Evolutionary conservation across 2,113 vertebrate genomes (phyloP).

Genomic region (Nyctibius bracteatus): DNA sequence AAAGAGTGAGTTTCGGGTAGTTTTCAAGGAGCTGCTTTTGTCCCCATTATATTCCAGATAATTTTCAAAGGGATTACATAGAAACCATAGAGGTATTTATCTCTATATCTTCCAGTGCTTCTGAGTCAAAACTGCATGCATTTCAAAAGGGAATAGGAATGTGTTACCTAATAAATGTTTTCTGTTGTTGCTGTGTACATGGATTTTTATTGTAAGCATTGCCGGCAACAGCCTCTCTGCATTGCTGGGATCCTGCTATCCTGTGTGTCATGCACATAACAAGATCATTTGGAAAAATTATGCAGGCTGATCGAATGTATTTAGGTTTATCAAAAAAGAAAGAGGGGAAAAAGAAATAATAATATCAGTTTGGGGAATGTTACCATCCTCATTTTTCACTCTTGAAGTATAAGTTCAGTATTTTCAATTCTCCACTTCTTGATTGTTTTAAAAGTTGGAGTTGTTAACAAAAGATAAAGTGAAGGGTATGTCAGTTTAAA

Average conservation of each 20-base stretch:
- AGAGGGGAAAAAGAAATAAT: background rate
- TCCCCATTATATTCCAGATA: slow-evolving; percentile 27
- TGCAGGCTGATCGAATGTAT: background rate
- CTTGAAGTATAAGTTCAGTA: slow-evolving; percentile 11
- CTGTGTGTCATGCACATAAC: slow-evolving; percentile 6
- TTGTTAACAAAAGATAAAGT: slow-evolving; percentile 57
- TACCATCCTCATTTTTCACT: slow-evolving; percentile 15
- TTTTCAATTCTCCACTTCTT: slow-evolving; percentile 57
- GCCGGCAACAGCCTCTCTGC: slow-evolving; percentile 4
- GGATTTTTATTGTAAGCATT: slow-evolving; percentile 37
- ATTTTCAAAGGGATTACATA: slow-evolving; percentile 32
- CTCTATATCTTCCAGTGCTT: background rate
- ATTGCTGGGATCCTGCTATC: slow-evolving; percentile 15
- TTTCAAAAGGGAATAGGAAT: slow-evolving; percentile 38
- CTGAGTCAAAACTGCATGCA: background rate
- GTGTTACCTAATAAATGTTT: slow-evolving; percentile 47
- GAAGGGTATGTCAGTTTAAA: slow-evolving; percentile 66
- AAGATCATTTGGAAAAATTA: slow-evolving; percentile 6
- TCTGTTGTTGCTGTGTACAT: slow-evolving; percentile 31
- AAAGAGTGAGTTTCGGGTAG: slow-evolving; percentile 15
- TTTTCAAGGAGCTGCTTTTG: slow-evolving; percentile 59
- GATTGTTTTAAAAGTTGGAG: slow-evolving; percentile 25
- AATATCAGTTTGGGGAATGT: background rate
- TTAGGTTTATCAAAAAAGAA: background rate
- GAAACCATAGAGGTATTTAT: slow-evolving; percentile 46